Evolutionary conservation across 2,888 invertebrate genomes (phyloP).

Genomic region (Cephus pulcher): DNA sequence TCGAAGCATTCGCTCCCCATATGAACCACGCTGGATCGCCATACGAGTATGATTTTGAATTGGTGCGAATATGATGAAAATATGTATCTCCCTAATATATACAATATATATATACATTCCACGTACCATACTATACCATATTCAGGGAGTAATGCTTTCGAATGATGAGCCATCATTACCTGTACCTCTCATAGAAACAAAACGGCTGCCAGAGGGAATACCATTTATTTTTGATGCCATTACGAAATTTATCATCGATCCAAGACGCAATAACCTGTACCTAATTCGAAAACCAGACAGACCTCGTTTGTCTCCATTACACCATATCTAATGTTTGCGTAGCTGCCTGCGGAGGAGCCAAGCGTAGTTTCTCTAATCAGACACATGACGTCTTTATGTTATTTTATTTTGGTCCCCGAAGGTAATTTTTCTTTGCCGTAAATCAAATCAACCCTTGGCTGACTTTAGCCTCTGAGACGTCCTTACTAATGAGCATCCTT

Average conservation of each 20-base stretch:
- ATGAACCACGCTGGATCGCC: background rate
- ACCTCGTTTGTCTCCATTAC: background rate
- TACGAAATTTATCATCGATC: background rate
- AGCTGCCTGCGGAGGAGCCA: background rate
- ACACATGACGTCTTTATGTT: background rate
- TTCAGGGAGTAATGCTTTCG: too few relatives aligned
- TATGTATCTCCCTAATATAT: background rate
- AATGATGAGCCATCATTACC: too few relatives aligned
- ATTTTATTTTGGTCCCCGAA: background rate
- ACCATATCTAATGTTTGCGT: background rate
- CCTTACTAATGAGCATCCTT: background rate
- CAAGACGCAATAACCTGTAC: background rate
- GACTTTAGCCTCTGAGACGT: background rate
- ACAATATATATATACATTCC: too few relatives aligned
- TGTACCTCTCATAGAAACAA: too few relatives aligned
- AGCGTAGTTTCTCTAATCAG: background rate
- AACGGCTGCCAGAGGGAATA: too few relatives aligned
- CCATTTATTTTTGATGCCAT: background rate
- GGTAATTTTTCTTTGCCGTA: background rate
- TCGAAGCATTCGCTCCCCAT: conserved; percentile 23
- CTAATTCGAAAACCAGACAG: background rate
- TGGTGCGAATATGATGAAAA: background rate
- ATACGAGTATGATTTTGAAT: background rate
- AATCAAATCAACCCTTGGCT: background rate
- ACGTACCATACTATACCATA: too few relatives aligned